These are phyloP conservation scores for Loxodonta africana DNA, from an alignment of 2,113 vertebrate genomes.

Conservation along the genomic window DNA sequence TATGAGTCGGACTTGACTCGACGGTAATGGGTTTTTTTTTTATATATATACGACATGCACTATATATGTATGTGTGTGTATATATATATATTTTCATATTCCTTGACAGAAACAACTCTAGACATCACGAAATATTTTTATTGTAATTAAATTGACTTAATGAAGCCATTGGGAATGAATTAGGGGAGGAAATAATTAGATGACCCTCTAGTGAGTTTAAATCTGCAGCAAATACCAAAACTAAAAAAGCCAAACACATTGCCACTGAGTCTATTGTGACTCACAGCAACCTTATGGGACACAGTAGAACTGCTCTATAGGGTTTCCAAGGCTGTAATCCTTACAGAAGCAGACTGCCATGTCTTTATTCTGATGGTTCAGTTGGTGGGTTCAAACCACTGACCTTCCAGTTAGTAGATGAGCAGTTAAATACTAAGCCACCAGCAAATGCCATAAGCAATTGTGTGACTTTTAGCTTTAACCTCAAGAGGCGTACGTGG, in stretches of 20 bases:
- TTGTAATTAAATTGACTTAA: slow-evolving; percentile 51
- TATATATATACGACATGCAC: too few species aligned
- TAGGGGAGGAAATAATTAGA: neutral
- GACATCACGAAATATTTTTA: neutral
- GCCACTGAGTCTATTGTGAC: neutral
- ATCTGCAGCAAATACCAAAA: neutral
- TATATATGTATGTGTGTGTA: neutral
- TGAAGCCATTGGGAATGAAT: neutral
- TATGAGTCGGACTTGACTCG: too few species aligned
- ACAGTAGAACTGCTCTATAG: neutral
- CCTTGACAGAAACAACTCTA: neutral
- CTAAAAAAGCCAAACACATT: neutral
- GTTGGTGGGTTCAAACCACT: neutral
- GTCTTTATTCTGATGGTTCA: neutral
- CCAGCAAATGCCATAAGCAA: neutral
- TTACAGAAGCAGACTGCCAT: neutral
- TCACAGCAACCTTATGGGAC: neutral
- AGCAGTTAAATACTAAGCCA: neutral
- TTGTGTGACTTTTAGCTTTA: neutral
- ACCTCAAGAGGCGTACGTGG: neutral
- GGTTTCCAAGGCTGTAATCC: neutral
- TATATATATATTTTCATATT: neutral
- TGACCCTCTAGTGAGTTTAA: neutral
- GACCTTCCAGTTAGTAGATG: neutral
- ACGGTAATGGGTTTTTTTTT: too few species aligned